phyloP scores from a whole-genome alignment of 2,113 vertebrate species.

The Oreochromis spilurus region DNA sequence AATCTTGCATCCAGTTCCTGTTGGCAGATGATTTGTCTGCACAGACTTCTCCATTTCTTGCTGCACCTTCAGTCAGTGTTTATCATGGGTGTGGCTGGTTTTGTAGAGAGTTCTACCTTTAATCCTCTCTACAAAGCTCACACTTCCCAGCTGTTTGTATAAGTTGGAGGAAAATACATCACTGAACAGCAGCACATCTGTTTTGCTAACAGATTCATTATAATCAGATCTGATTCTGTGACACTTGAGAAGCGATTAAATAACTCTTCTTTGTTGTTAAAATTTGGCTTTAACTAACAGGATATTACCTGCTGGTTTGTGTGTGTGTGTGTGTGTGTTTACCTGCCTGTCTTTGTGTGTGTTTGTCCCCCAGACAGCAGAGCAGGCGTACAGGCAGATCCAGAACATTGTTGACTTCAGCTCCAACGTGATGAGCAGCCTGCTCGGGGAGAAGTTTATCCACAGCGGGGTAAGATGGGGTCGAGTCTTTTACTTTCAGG shows the following conservation, averaged over 20 bases:
- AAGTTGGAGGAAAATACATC: background rate
- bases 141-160: background rate
- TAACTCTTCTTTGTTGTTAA: background rate
- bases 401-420: constrained; percentile 94
- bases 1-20: background rate
- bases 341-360: background rate
- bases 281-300: background rate
- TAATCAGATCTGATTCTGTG: background rate
- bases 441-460: constrained; percentile 90
- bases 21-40: background rate
- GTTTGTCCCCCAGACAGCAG: constrained; percentile 66
- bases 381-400: constrained; percentile 89
- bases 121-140: background rate
- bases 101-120: background rate
- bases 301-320: background rate
- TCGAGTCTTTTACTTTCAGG: background rate
- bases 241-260: background rate
- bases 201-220: background rate
- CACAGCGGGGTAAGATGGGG: constrained; percentile 82
- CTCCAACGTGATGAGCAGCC: constrained; percentile 94
- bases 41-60: background rate
- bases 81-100: background rate
- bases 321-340: background rate
- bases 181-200: background rate
- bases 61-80: background rate